Evolutionary conservation across 2,888 invertebrate species (phyloP).

Genomic region (Epinotia demarniana): DNA sequence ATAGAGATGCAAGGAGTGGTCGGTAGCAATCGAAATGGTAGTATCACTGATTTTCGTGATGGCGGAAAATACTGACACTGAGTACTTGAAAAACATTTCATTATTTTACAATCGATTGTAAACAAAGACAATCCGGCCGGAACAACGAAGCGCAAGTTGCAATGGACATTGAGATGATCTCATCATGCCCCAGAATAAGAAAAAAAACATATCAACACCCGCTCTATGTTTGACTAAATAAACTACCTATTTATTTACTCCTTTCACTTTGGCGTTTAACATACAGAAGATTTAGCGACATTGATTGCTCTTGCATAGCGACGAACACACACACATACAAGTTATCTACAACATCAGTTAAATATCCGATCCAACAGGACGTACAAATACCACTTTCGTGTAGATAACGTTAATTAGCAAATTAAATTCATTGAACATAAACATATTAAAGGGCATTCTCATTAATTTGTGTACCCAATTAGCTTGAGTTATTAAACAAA

Average conservation of each 20-base stretch:
- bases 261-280: conserved; percentile 15
- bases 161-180: background rate
- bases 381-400: background rate
- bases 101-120: no score
- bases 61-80: no score
- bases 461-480: no score
- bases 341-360: background rate
- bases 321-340: background rate
- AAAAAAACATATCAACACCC: conserved; percentile 5
- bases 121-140: no score
- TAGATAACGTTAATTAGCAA: background rate
- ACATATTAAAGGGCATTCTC: no score
- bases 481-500: no score
- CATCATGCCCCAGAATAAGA: background rate
- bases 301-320: conserved; percentile 14
- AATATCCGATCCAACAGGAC: background rate
- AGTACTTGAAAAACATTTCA: no score
- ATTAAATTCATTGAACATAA: background rate
- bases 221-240: conserved; percentile 7
- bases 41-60: no score
- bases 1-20: no score
- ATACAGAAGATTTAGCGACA: conserved; percentile 17
- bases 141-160: no score
- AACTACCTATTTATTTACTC: conserved; percentile 3
- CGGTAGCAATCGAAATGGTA: no score